phyloP scores from a whole-genome alignment of 2,113 vertebrate species.

The Jacana jacana region DNA sequence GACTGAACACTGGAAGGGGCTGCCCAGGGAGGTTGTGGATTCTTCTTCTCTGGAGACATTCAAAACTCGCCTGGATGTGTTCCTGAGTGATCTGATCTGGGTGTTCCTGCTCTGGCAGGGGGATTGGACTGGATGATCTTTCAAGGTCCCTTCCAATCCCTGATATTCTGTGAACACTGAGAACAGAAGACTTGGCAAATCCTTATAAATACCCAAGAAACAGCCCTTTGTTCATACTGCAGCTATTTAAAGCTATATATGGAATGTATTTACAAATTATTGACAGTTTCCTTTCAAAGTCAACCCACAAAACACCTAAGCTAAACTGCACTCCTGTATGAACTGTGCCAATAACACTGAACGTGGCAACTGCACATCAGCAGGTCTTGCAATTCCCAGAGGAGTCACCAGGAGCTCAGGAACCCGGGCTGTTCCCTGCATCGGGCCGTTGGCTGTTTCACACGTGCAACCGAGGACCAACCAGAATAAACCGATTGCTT shows the following conservation, averaged over 20 bases:
- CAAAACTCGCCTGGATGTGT: no score
- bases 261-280: neutral
- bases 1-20: no score
- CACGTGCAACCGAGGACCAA: neutral
- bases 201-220: neutral
- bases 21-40: no score
- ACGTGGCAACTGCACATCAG: neutral
- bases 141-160: no score
- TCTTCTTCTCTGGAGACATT: no score
- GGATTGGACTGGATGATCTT: no score
- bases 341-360: neutral
- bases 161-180: no score
- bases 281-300: neutral
- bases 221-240: neutral
- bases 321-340: neutral
- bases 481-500: neutral
- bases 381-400: neutral
- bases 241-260: neutral
- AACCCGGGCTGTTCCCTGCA: neutral
- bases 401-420: accelerated
- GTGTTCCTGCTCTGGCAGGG: no score
- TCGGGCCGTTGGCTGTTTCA: neutral
- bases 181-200: neutral
- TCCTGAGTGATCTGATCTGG: no score
- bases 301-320: neutral